Percentiles rank a stretch among this genome's conserved stretches.
Conservation (phyloP, 2,113 vertebrate genomes). For the Loxodonta africana region DNA sequence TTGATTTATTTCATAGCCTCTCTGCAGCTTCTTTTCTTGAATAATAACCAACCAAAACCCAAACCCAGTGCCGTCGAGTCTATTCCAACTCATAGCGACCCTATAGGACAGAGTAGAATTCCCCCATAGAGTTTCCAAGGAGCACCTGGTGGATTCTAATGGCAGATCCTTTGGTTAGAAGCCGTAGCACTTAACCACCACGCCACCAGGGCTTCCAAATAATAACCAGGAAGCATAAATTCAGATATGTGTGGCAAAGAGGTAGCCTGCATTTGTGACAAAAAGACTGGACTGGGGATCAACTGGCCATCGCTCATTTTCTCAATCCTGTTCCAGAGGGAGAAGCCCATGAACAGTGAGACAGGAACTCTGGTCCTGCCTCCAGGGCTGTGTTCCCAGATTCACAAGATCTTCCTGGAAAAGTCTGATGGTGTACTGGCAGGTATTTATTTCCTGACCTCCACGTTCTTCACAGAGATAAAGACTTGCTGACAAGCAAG, state of each 20-base stretch:
- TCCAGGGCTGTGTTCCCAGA: neutral
- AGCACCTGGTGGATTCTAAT: too few relatives aligned
- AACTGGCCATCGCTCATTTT: neutral
- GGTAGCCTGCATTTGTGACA: neutral
- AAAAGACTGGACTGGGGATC: too few relatives aligned
- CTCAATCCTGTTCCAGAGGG: neutral
- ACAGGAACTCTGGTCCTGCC: neutral
- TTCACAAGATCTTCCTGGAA: neutral
- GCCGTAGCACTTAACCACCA: too few relatives aligned
- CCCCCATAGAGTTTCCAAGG: too few relatives aligned
- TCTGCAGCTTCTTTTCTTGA: slow-evolving; percentile 6
- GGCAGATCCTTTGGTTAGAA: too few relatives aligned
- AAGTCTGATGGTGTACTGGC: neutral
- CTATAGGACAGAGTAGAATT: too few relatives aligned
- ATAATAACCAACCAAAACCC: slow-evolving; percentile 9
- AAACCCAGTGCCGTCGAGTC: too few relatives aligned
- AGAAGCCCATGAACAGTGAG: fast-evolving
- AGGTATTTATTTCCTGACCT: neutral
- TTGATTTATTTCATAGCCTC: neutral
- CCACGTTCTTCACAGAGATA: neutral
- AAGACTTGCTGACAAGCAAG: neutral
- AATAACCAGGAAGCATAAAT: slow-evolving; percentile 62
- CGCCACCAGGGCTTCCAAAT: neutral
- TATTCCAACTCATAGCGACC: too few relatives aligned
- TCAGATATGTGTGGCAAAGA: neutral